Base-by-base conservation (phyloP, 2,888 invertebrate species). In the Ectemnius continuus region DNA sequence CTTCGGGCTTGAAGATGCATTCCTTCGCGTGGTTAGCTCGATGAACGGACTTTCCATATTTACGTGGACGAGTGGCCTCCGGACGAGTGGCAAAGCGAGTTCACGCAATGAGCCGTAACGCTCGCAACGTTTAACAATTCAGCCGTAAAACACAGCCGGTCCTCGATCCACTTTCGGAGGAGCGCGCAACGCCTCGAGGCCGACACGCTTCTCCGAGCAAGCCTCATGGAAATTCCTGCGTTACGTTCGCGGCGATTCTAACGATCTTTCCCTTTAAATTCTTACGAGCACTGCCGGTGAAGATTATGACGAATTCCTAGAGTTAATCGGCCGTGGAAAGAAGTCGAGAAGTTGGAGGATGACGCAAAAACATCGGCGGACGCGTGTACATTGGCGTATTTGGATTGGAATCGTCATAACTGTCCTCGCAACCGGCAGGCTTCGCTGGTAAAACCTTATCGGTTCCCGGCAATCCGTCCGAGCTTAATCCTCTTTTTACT, bases 401-500 rank as follows among this genome's bases (percentile, higher is more conserved):
- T 47, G 47, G n/a, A 47, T 47, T 28, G n/a, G 36, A 48, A 26
- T 26, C 26, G 47, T 63, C 26, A 3, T 63, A 20, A 23, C 46
- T 6, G 23, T 47, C 47, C 46, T 5, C 13, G 52, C 14, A 52
- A 52, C 5, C 3, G 52, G 13, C 3, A 52, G 20, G 26, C 23
- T 62, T 47, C 48, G 62, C 16, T 47, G 20, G 23, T 14, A 18
- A 46, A 62, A n/a, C 48, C 13, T 48, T 20, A 62, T 48, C 47
- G 23, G 28, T 28, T 28, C 28, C 0, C 23, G 14, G 45, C 6
- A 28, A 28, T 28, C 13, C 28, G 13, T 59, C 14, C 26, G 6
- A 23, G 18, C 46, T 61, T 62, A 47, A 23, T 23, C 16, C 16
- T 14, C 52, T 16, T 52, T 52, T 52, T 14, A 52, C 52, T 14